phyloP scores from a whole-genome alignment of 1,140 invertebrate genomes.

The Bombus confusus region DNA sequence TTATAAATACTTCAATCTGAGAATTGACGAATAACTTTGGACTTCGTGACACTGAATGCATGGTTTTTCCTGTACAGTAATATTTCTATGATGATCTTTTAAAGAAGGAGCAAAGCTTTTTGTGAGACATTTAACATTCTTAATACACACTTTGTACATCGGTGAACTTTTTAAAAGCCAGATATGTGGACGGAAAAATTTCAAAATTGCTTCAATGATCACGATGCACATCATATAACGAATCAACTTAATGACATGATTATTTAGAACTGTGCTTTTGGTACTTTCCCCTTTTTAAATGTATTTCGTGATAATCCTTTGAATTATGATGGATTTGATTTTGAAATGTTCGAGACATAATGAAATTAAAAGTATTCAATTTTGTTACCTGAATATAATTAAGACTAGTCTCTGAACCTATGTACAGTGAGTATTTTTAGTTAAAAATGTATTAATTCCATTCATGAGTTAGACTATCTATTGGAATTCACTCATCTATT shows the following conservation, averaged over 20 bases:
- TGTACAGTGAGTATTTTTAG: constrained; percentile 65
- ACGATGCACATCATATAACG: constrained; percentile 22
- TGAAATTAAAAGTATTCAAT: constrained; percentile 42
- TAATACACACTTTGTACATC: constrained; percentile 43
- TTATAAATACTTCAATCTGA: constrained; percentile 41
- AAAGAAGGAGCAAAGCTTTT: constrained; percentile 41
- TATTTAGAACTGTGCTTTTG: not conserved
- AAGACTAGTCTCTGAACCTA: constrained; percentile 52
- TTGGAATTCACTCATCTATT: constrained; percentile 35
- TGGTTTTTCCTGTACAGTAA: constrained; percentile 42
- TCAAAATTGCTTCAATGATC: constrained; percentile 42
- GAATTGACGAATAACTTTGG: constrained; percentile 24
- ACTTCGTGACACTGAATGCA: not conserved
- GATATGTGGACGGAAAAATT: constrained; percentile 64
- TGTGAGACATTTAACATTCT: constrained; percentile 21
- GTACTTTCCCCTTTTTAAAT: not conserved
- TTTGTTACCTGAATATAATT: constrained; percentile 37
- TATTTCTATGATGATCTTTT: constrained; percentile 19
- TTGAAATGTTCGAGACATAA: constrained; percentile 45
- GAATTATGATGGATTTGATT: constrained; percentile 32
- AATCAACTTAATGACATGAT: constrained; percentile 8
- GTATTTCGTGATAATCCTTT: constrained; percentile 31
- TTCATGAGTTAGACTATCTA: not conserved
- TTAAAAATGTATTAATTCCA: constrained; percentile 32
- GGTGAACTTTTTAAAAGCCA: constrained; percentile 32